phyloP scores from a whole-genome alignment of 1,140 invertebrate species.

The Asobara japonica region DNA sequence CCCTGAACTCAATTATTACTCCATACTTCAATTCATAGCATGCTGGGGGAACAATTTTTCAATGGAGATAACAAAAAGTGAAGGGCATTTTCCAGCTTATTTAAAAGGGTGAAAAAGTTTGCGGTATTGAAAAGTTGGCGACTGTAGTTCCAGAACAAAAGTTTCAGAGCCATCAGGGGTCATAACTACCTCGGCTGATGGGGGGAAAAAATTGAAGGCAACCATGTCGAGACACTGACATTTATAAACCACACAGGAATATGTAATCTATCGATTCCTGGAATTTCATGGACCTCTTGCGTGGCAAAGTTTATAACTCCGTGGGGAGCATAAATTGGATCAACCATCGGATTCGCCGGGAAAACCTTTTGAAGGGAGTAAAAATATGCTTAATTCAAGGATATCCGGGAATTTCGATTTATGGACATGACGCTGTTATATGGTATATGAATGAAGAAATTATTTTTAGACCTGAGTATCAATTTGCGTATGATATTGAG shows the following conservation, averaged over 20 bases:
- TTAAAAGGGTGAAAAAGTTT: neutral
- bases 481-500: too few species aligned
- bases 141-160: neutral
- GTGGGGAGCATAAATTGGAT: constrained; percentile 4
- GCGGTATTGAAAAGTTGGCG: neutral
- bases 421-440: too few species aligned
- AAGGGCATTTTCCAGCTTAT: neutral
- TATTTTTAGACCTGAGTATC: too few species aligned
- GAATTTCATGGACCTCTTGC: neutral
- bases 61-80: neutral
- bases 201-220: neutral
- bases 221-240: neutral
- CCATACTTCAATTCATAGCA: neutral
- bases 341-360: neutral
- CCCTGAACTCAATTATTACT: neutral
- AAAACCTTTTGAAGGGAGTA: too few species aligned
- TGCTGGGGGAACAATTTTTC: neutral
- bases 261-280: neutral
- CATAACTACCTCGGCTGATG: neutral
- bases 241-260: neutral
- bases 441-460: too few species aligned
- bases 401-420: too few species aligned
- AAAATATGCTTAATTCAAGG: too few species aligned
- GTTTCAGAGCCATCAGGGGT: neutral
- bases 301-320: constrained; percentile 2